These are phyloP conservation scores for Reticulitermes speratus DNA, from an alignment of 1,140 invertebrate species.

Conservation along the genomic window DNA sequence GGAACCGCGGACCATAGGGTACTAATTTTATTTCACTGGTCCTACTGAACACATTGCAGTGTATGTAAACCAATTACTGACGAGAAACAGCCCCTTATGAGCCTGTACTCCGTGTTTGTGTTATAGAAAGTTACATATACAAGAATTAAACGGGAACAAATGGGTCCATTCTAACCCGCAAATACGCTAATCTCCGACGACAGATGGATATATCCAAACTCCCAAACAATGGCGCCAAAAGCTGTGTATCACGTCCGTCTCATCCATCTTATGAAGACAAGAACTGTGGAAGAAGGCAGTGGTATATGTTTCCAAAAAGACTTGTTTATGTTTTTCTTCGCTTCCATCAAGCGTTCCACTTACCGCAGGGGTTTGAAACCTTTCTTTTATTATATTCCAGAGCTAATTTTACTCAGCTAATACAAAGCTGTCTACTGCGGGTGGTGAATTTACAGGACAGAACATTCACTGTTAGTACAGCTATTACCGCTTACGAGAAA, in stretches of 20 bases:
- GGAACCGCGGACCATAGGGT: too few relatives aligned
- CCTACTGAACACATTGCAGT: too few relatives aligned
- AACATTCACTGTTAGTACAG: too few relatives aligned
- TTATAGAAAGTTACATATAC: not conserved
- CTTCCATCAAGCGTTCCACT: not conserved
- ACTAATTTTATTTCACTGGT: too few relatives aligned
- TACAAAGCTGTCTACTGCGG: too few relatives aligned
- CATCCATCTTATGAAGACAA: too few relatives aligned
- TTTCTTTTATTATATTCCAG: not conserved
- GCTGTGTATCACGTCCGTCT: not conserved
- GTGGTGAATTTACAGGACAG: too few relatives aligned
- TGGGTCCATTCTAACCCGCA: not conserved
- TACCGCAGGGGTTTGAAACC: not conserved
- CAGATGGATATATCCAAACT: conserved; percentile 10
- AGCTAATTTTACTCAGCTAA: not conserved
- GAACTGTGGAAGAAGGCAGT: too few relatives aligned
- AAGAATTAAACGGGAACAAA: not conserved
- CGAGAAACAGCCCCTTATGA: too few relatives aligned
- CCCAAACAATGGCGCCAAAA: too few relatives aligned
- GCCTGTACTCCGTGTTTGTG: not conserved
- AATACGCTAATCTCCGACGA: not conserved
- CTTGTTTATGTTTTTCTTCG: conserved; percentile 7
- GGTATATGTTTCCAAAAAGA: conserved; percentile 1
- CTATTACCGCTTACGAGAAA: too few relatives aligned
- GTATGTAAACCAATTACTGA: too few relatives aligned